These are phyloP conservation scores for Capreolus pygargus DNA, from an alignment of 2,113 vertebrate genomes.

Conservation along the genomic window DNA sequence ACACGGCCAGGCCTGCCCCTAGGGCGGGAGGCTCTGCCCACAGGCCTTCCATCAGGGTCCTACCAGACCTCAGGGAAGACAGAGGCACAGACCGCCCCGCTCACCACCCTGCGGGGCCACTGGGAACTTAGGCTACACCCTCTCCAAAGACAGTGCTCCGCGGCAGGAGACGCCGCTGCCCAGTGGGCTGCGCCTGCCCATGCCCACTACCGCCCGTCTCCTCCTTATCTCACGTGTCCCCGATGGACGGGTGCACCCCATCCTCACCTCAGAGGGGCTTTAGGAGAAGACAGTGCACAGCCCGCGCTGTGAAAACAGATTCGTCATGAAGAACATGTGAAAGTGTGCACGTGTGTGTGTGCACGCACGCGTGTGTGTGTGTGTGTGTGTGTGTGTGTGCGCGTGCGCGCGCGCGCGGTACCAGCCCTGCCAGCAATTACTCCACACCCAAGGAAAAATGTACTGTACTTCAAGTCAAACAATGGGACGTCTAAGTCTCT, in stretches of 20 bases:
- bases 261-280: not conserved
- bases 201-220: not conserved
- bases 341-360: too few species aligned
- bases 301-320: not conserved
- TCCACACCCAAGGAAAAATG: not conserved
- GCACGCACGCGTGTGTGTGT: not conserved
- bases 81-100: not conserved
- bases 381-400: not conserved
- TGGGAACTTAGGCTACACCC: not conserved
- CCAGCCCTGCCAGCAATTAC: not conserved
- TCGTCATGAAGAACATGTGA: not conserved
- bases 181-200: not conserved
- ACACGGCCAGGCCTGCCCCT: not conserved
- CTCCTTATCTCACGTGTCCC: not conserved
- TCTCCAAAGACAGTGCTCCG: not conserved
- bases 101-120: not conserved
- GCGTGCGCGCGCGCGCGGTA: accelerated
- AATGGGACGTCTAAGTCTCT: not conserved
- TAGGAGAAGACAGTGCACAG: not conserved
- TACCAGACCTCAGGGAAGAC: not conserved
- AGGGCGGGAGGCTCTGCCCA: not conserved
- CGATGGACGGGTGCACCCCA: not conserved
- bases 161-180: not conserved
- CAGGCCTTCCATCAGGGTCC: not conserved
- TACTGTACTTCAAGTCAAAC: not conserved